Evolutionary conservation across 2,888 invertebrate species (phyloP).

Genomic region (Taphrorychus bicolor): DNA sequence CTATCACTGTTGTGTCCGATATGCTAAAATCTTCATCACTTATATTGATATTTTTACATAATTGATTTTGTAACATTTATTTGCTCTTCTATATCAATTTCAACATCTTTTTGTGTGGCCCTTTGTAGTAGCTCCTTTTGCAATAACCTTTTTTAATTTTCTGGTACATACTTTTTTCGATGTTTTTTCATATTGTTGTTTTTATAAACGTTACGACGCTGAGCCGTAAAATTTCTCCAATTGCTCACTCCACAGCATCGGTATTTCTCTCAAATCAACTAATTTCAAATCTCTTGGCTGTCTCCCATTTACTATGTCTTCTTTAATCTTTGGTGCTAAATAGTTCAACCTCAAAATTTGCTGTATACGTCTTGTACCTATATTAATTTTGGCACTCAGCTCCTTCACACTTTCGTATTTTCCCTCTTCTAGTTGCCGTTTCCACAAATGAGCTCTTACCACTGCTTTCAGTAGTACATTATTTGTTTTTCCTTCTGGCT

Average conservation of each 20-base stretch:
- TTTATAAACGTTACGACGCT: slow-evolving; percentile 1
- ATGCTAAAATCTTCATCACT: neutral
- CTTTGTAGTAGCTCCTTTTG: slow-evolving; percentile 3
- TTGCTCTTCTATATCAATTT: neutral
- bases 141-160: neutral
- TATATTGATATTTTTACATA: neutral
- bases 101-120: slow-evolving; percentile 1
- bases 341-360: neutral
- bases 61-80: slow-evolving; percentile 3
- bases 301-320: neutral
- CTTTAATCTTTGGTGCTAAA: slow-evolving; percentile 28
- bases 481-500: neutral
- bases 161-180: too few species aligned
- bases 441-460: neutral
- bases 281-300: slow-evolving; percentile 1
- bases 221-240: slow-evolving; percentile 1
- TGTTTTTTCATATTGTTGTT: neutral
- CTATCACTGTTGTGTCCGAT: neutral
- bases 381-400: neutral
- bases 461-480: neutral
- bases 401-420: neutral
- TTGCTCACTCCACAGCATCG: slow-evolving; percentile 2
- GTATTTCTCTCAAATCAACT: slow-evolving; percentile 1
- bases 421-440: neutral
- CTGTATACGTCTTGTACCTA: neutral